Conservation (phyloP, 2,888 invertebrate genomes). For the Abscondita cerata region DNA sequence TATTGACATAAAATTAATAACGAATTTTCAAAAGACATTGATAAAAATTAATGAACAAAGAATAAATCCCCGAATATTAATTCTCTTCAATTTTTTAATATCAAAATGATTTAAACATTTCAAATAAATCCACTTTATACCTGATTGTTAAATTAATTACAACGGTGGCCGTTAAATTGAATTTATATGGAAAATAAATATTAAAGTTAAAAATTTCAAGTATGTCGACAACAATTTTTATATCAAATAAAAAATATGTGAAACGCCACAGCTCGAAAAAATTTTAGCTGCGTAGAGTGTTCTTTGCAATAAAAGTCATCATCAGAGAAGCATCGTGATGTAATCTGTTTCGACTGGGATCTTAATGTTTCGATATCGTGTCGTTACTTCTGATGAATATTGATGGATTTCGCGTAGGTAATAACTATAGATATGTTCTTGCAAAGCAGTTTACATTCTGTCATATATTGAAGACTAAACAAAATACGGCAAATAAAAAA, state of each 20-base stretch:
- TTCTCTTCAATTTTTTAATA: no score
- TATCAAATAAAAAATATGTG: no score
- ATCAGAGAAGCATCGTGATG: slow-evolving; percentile 33
- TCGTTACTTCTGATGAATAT: slow-evolving; percentile 40
- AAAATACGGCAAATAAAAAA: slow-evolving; percentile 44
- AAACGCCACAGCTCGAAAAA: background rate
- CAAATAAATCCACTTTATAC: slow-evolving; percentile 3
- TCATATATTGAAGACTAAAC: slow-evolving; percentile 29
- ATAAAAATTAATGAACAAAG: no score
- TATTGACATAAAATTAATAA: no score
- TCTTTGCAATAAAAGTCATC: slow-evolving; percentile 34
- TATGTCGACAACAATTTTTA: no score
- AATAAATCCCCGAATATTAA: no score
- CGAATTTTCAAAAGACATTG: no score
- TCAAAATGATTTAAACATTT: no score
- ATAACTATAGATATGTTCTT: background rate
- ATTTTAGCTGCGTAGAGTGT: slow-evolving; percentile 30
- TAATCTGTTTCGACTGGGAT: slow-evolving; percentile 40
- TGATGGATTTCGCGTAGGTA: slow-evolving; percentile 35
- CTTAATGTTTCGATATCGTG: slow-evolving; percentile 42
- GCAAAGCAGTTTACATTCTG: slow-evolving; percentile 3
- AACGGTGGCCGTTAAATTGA: no score
- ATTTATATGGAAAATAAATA: no score
- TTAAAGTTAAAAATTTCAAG: no score
- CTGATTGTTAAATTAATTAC: slow-evolving; percentile 2